Conservation (phyloP, 1,140 invertebrate genomes). For the Cheumatopsyche charites region DNA sequence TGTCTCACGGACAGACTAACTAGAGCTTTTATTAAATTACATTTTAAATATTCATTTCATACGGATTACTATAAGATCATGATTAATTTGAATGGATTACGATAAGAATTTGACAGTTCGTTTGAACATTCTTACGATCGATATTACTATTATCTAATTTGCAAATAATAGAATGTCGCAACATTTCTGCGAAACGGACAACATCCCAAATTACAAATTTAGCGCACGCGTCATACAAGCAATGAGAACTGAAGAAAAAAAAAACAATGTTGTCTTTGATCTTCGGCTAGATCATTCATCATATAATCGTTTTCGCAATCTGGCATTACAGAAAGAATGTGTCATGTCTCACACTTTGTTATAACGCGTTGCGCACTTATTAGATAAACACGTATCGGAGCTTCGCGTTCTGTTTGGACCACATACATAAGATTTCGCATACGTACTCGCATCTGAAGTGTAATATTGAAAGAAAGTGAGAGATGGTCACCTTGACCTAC, state of each 20-base stretch:
- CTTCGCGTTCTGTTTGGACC: not conserved
- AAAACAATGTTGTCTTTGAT: constrained; percentile 16
- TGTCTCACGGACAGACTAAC: too few relatives aligned
- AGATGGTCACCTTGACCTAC: constrained; percentile 24
- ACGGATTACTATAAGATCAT: not conserved
- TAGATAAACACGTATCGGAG: not conserved
- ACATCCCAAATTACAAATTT: not conserved
- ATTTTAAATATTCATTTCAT: too few relatives aligned
- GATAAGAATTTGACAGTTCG: too few relatives aligned
- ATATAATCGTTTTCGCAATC: constrained; percentile 6
- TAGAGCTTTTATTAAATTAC: too few relatives aligned
- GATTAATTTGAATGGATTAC: not conserved
- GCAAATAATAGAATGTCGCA: not conserved
- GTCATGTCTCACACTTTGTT: not conserved
- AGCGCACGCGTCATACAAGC: not conserved
- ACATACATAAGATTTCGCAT: too few relatives aligned
- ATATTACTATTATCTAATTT: not conserved
- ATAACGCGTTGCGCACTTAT: too few relatives aligned
- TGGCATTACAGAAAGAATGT: not conserved
- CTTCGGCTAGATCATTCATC: constrained; percentile 10
- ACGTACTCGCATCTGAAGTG: not conserved
- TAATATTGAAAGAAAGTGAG: constrained; percentile 17
- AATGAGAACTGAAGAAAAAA: not conserved
- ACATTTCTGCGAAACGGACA: not conserved
- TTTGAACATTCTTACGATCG: too few relatives aligned